phyloP scores from a whole-genome alignment of 2,888 invertebrate genomes.

The Rhaphigaster nebulosa region DNA sequence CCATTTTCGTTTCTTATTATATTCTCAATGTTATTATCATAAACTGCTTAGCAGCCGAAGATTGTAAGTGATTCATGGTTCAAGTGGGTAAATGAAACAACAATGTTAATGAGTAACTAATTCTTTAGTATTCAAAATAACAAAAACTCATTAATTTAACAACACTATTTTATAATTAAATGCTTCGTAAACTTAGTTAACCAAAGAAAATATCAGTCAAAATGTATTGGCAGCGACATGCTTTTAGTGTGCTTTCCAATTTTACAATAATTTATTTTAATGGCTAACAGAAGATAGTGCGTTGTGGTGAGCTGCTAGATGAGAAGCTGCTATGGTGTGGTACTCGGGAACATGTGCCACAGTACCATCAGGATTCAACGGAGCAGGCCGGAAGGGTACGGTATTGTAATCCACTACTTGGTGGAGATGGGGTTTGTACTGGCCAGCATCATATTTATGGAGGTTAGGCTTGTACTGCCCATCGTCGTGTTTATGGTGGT shows the following conservation, averaged over 20 bases:
- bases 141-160: too few species aligned
- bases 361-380: background rate
- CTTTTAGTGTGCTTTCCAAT: too few species aligned
- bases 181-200: too few species aligned
- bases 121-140: too few species aligned
- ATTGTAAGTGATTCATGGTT: too few species aligned
- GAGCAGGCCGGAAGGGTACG: background rate
- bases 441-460: background rate
- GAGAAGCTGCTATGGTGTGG: background rate
- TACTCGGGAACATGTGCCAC: background rate
- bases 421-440: slow-evolving; percentile 57
- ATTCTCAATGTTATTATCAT: too few species aligned
- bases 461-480: background rate
- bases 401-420: slow-evolving; percentile 38
- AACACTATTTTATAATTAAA: too few species aligned
- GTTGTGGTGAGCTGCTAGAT: background rate
- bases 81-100: too few species aligned
- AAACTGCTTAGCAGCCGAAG: too few species aligned
- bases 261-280: background rate
- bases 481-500: background rate
- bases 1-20: too few species aligned
- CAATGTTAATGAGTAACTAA: too few species aligned
- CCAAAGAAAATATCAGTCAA: background rate
- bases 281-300: background rate
- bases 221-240: background rate